A percentile compares a stretch with the other conserved stretches of the same genome.
Conservation (phyloP, 2,888 invertebrate species). For the Latheticus oryzae region DNA sequence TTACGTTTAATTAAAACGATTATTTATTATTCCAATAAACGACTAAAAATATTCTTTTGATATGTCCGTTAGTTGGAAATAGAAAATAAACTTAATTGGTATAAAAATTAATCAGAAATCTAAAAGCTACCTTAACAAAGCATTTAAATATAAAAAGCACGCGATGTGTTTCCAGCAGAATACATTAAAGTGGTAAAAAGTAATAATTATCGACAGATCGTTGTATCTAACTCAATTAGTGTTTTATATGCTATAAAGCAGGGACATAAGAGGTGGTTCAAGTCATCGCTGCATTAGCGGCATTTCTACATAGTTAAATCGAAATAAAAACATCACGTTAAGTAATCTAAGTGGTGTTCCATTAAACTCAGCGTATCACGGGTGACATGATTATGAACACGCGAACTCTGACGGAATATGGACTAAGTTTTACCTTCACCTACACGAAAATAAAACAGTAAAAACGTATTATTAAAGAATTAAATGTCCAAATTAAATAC, state of each 20-base stretch:
- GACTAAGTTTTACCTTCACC: constrained; percentile 18
- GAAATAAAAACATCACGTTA: constrained; percentile 63
- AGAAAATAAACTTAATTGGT: constrained; percentile 20
- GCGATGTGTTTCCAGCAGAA: constrained; percentile 19
- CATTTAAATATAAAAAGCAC: constrained; percentile 32
- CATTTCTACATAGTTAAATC: constrained; percentile 59
- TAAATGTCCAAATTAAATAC: constrained; percentile 30
- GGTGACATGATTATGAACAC: constrained; percentile 60
- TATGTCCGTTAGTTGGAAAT: background rate
- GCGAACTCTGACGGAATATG: constrained; percentile 50
- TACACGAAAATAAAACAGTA: constrained; percentile 34
- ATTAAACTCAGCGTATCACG: constrained; percentile 62
- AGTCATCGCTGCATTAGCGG: constrained; percentile 56
- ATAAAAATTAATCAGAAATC: constrained; percentile 33
- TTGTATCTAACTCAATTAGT: constrained; percentile 53
- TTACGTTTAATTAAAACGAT: too few species aligned
- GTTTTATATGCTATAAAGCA: constrained; percentile 48
- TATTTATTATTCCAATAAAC: too few species aligned
- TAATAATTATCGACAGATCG: constrained; percentile 51
- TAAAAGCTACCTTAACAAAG: constrained; percentile 31
- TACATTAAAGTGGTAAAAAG: constrained; percentile 35
- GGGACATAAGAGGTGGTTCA: constrained; percentile 37
- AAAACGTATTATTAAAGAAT: constrained; percentile 30
- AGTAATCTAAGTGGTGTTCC: constrained; percentile 64
- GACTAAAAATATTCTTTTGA: too few species aligned